phyloP scores from a whole-genome alignment of 2,797 vertebrate species.

The Aeoliscus strigatus region DNA sequence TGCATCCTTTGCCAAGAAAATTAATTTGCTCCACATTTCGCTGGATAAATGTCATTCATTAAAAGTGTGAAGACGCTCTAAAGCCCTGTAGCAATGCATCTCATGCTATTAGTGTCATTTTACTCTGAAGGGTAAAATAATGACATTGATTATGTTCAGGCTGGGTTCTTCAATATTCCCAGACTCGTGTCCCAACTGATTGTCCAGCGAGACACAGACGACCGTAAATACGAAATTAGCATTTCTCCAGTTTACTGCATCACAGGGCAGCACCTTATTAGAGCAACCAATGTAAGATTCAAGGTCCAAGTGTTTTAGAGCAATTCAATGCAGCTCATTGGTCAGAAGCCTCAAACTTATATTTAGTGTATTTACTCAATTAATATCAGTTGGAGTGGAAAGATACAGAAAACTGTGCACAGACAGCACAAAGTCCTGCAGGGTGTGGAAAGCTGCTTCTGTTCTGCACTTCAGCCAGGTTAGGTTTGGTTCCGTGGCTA shows the following conservation, averaged over 20 bases:
- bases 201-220: conserved; percentile 11
- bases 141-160: conserved; percentile 11
- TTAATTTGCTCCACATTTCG: conserved; percentile 3
- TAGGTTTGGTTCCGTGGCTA: conserved; percentile 31
- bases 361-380: no score
- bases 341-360: no score
- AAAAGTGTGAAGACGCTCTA: not conserved
- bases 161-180: conserved; percentile 9
- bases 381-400: no score
- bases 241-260: conserved; percentile 31
- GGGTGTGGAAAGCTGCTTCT: conserved; percentile 32
- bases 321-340: no score
- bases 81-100: conserved; percentile 1
- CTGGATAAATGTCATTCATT: conserved; percentile 8
- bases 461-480: conserved; percentile 26
- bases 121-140: conserved; percentile 11
- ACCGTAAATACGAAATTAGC: conserved; percentile 24
- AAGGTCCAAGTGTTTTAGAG: conserved; percentile 22
- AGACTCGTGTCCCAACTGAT: conserved; percentile 6
- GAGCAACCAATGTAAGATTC: conserved; percentile 22
- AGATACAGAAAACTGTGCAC: conserved; percentile 2
- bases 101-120: conserved; percentile 12
- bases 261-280: conserved; percentile 37
- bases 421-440: no score
- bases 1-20: not conserved